Conservation (phyloP, 2,888 invertebrate genomes). For the Melinaea menophilus region DNA sequence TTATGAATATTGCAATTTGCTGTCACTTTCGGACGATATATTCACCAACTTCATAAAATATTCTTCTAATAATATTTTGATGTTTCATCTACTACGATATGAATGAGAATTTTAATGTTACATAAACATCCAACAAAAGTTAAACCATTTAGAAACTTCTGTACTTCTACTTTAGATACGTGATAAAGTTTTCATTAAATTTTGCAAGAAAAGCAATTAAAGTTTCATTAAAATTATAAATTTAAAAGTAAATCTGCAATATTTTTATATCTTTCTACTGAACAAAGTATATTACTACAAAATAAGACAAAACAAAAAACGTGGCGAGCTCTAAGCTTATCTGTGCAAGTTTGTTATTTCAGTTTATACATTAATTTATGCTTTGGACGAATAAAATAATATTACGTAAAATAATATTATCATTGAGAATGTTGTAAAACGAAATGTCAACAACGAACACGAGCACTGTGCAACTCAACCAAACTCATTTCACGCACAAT, state of each 20-base stretch:
- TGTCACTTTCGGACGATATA: too few species aligned
- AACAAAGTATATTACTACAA: too few species aligned
- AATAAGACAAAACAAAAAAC: too few species aligned
- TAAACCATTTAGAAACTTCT: conserved; percentile 11
- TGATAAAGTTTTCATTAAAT: conserved; percentile 14
- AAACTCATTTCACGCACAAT: conserved; percentile 26
- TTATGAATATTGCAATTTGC: too few species aligned
- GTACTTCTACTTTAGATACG: conserved; percentile 6
- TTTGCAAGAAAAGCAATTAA: conserved; percentile 16
- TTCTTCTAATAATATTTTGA: too few species aligned
- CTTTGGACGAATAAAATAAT: too few species aligned
- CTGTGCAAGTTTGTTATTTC: too few species aligned
- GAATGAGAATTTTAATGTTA: conserved; percentile 12
- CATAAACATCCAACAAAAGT: conserved; percentile 16
- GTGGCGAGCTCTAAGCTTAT: too few species aligned
- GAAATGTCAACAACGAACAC: conserved; percentile 17
- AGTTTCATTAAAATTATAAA: conserved; percentile 9
- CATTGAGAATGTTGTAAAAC: background rate
- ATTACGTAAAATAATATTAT: background rate
- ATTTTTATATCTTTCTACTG: too few species aligned
- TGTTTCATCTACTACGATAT: conserved; percentile 6
- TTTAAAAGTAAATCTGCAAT: background rate
- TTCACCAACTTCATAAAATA: too few species aligned
- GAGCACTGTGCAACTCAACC: conserved; percentile 11
- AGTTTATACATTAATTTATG: too few species aligned